Conservation (phyloP, 37 sponge, comb jelly and placozoan genomes). For the Amphimedon queenslandica region DNA sequence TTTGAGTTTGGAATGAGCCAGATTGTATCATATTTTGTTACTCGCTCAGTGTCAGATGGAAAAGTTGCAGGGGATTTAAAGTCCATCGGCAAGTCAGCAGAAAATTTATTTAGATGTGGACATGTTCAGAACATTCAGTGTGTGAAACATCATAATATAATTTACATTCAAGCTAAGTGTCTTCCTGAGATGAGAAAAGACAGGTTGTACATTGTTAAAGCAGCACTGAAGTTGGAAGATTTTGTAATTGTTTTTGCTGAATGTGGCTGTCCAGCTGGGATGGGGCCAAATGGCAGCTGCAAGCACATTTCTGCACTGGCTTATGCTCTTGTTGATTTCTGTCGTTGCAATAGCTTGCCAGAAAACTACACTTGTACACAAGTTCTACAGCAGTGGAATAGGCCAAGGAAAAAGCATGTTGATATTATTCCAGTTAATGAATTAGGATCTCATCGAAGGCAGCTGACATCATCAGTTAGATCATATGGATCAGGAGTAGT, state of each 20-base stretch:
- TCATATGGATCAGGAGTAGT: neutral
- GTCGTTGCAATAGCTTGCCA: neutral
- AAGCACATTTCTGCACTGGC: conserved; percentile 49
- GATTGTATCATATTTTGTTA: conserved; percentile 18
- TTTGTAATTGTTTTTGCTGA: conserved; percentile 20
- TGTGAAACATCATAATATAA: neutral
- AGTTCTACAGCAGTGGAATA: conserved; percentile 33
- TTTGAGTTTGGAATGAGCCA: conserved; percentile 1
- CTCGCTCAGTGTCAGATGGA: conserved; percentile 6
- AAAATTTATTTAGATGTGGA: conserved; percentile 36
- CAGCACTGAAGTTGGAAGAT: neutral
- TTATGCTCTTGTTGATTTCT: conserved; percentile 2
- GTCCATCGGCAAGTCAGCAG: conserved; percentile 7
- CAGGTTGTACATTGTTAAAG: conserved; percentile 8
- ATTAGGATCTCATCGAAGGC: conserved; percentile 1
- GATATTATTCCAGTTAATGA: conserved; percentile 23
- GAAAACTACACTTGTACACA: conserved; percentile 16
- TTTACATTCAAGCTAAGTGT: conserved; percentile 18
- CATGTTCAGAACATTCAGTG: conserved; percentile 24
- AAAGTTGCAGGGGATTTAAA: conserved; percentile 3
- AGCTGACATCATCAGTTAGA: neutral
- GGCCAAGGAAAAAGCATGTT: conserved; percentile 14
- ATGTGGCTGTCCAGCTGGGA: conserved; percentile 56
- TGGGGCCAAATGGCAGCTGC: conserved; percentile 28
- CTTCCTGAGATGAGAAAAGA: conserved; percentile 39